A percentile compares a stretch with the other conserved stretches of the same genome.
Evolutionary conservation across 1,140 invertebrate species (phyloP).

Genomic region (roundworm (Caenorhabditis elegans)): DNA sequence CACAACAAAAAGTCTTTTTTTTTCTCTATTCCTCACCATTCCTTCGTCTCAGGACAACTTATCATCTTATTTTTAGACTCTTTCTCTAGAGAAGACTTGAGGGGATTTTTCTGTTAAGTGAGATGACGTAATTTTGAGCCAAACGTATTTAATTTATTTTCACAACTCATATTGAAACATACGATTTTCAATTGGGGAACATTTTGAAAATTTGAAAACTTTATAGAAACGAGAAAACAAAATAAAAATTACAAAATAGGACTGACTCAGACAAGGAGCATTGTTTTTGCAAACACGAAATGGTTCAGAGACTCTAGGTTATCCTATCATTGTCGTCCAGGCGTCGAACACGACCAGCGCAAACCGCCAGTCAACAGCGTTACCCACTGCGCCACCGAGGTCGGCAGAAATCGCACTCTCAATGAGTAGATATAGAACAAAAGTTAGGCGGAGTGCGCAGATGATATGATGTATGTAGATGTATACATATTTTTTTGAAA

Average conservation of each 20-base stretch:
- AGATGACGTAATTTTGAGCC: slow-evolving; percentile 3
- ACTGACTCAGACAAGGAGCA: slow-evolving; percentile 29
- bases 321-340: slow-evolving; percentile 19
- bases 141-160: too few relatives aligned
- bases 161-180: too few relatives aligned
- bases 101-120: too few relatives aligned
- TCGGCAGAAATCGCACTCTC: neutral
- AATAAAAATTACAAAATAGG: neutral
- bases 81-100: too few relatives aligned
- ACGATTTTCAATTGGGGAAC: too few relatives aligned
- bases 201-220: neutral
- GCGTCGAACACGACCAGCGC: neutral
- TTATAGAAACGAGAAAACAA: neutral
- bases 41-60: neutral
- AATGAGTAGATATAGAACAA: too few relatives aligned
- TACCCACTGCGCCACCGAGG: neutral
- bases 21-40: neutral
- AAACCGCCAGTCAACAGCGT: neutral
- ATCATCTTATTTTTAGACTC: slow-evolving; percentile 17
- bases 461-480: too few relatives aligned
- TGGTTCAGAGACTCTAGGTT: slow-evolving; percentile 32
- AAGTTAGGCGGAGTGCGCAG: too few relatives aligned
- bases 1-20: slow-evolving; percentile 1
- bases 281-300: slow-evolving; percentile 29
- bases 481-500: too few relatives aligned